Conservation (phyloP, 2,888 invertebrate genomes). For the Chloroclystis v-ata region DNA sequence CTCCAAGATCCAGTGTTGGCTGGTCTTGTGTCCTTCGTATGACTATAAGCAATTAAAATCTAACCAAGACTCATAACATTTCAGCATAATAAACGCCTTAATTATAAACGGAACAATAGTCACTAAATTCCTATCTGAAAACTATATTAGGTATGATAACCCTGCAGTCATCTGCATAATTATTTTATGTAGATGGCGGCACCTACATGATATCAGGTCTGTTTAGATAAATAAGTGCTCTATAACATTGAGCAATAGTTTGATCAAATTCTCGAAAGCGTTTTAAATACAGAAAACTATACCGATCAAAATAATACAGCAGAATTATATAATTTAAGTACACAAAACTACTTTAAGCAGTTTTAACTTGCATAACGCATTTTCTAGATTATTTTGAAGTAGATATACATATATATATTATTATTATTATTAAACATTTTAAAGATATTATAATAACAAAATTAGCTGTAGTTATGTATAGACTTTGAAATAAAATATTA, state of each 20-base stretch:
- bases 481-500: not conserved
- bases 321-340: constrained; percentile 67
- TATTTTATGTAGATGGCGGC: constrained; percentile 5
- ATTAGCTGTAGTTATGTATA: constrained; percentile 34
- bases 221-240: not conserved
- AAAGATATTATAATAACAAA: too few relatives aligned
- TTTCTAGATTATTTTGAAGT: constrained; percentile 36
- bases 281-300: not conserved
- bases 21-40: too few relatives aligned
- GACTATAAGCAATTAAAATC: too few relatives aligned
- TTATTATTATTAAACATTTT: too few relatives aligned
- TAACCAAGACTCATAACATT: constrained; percentile 5
- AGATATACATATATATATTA: constrained; percentile 39
- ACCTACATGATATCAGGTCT: not conserved
- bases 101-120: too few relatives aligned
- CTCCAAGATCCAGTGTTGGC: too few relatives aligned
- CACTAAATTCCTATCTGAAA: too few relatives aligned
- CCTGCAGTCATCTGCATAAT: too few relatives aligned
- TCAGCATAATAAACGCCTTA: not conserved
- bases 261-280: constrained; percentile 4
- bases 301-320: constrained; percentile 34
- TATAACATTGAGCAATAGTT: constrained; percentile 26
- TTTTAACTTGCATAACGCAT: constrained; percentile 31
- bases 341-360: constrained; percentile 62
- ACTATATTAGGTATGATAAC: too few relatives aligned